Base-by-base conservation (phyloP, 1,140 invertebrate species). In the Cydia strobilella region DNA sequence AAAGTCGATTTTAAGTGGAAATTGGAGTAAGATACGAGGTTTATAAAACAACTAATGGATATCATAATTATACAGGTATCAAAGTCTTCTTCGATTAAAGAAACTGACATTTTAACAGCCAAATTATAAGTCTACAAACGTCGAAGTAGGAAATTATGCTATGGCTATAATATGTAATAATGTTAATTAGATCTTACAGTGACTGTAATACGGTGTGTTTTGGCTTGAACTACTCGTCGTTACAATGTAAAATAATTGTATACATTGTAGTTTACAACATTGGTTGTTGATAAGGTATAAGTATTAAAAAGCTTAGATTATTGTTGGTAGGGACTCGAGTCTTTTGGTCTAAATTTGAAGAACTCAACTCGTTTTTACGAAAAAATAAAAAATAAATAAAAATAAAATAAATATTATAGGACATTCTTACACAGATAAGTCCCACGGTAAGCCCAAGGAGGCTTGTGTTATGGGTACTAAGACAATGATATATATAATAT, bases 71-170 rank as follows among this genome's bases (percentile, higher is more conserved):
- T 23, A 59, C 2, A 59, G 18, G n/a, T n/a, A 59, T 54, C 51
- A 12, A 59, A 59, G 54, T 59, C 48, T 18, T 10, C 1, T n/a
- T 18, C 20, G 54, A 59, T 59, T 59, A 59, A 23, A 59, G 54
- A 23, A 23, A 59, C 54, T 59, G 54, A 59, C 54, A 59, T 23
- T 23, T 59, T 59, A 59, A 59, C 54, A 59, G 20, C 54, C 54
- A 59, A 59, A 59, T 59, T 59, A 59, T 10, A 59, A 23, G 20
- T 23, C 54, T 59, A 23, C 9, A 23, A 59, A 3, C 9, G 20
- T 23, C 20, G 9, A 45, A 3, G 18, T 23, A 59, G 54, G 6
- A 59, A 59, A 59, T 59, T 59, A 59, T 23, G n/a, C 23, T 59
- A 59, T 23, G n/a, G 3, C 20, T 59, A 12, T 6, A 51, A 9